A percentile compares a stretch with the other conserved stretches of the same genome.
Evolutionary conservation across 2,888 invertebrate species (phyloP).

Genomic region (Agrochola circellaris): DNA sequence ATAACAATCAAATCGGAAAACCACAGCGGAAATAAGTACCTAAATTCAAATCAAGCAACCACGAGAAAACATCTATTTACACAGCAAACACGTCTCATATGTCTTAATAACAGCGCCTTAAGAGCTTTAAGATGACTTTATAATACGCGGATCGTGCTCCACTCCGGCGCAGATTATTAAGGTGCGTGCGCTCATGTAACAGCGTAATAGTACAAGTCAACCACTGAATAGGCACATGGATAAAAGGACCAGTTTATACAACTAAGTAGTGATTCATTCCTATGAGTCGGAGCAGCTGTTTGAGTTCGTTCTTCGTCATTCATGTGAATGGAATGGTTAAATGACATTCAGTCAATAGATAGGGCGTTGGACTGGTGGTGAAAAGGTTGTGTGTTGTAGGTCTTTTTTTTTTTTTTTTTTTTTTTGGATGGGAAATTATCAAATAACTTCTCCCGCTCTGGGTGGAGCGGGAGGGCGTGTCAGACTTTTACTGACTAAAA

Average conservation of each 20-base stretch:
- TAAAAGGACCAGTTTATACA: conserved; percentile 27
- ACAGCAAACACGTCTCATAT: conserved; percentile 36
- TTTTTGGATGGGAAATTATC: too few relatives aligned
- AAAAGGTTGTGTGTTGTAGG: not conserved
- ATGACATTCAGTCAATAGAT: not conserved
- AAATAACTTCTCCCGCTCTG: too few relatives aligned
- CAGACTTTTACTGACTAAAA: too few relatives aligned
- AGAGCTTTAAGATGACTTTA: conserved; percentile 70
- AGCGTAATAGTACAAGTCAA: conserved; percentile 20
- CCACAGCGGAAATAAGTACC: conserved; percentile 3
- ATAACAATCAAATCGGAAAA: not conserved
- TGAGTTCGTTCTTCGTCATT: not conserved
- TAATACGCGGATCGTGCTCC: conserved; percentile 72
- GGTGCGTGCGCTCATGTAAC: conserved; percentile 66
- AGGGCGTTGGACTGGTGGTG: not conserved
- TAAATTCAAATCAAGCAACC: conserved; percentile 18
- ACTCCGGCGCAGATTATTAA: conserved; percentile 50
- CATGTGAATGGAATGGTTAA: not conserved
- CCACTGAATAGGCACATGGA: conserved; percentile 29
- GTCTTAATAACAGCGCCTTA: conserved; percentile 50
- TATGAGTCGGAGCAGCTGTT: not conserved
- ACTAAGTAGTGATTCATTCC: not conserved
- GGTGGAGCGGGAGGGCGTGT: too few relatives aligned
- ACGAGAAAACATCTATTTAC: conserved; percentile 31
- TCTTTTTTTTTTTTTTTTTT: too few relatives aligned